These are phyloP conservation scores for Cyanoramphus novaezelandiae DNA, from an alignment of 2,113 vertebrate species.

Conservation along the genomic window DNA sequence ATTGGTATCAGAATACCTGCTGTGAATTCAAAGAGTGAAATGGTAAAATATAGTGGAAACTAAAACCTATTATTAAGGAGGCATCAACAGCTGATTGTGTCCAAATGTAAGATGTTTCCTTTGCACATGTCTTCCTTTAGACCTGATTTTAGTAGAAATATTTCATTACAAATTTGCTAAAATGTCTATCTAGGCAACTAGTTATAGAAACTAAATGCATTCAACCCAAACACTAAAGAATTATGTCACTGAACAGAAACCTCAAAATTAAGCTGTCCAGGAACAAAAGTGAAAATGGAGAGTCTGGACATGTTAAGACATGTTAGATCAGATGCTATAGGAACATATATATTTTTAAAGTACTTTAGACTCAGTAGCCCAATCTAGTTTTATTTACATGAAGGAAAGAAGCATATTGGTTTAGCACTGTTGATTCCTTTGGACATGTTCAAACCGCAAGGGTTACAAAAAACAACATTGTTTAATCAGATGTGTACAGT, in stretches of 20 bases:
- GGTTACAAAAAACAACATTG: neutral
- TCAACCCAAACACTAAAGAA: too few relatives aligned
- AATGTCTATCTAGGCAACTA: too few relatives aligned
- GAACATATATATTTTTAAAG: neutral
- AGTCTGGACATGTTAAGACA: neutral
- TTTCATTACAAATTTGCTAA: too few relatives aligned
- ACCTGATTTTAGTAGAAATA: too few relatives aligned
- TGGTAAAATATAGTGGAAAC: too few relatives aligned
- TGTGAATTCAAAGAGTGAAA: too few relatives aligned
- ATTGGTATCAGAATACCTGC: too few relatives aligned
- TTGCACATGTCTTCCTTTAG: too few relatives aligned
- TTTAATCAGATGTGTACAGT: neutral
- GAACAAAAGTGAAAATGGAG: neutral
- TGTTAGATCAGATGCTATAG: neutral
- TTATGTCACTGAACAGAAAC: neutral
- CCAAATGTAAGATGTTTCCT: too few relatives aligned
- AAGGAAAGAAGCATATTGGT: neutral
- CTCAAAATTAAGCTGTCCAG: neutral
- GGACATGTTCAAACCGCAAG: neutral
- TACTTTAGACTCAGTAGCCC: neutral
- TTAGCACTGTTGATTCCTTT: neutral
- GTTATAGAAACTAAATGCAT: too few relatives aligned
- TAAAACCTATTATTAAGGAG: too few relatives aligned
- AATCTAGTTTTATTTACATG: neutral
- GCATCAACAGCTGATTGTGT: too few relatives aligned